phyloP scores from a whole-genome alignment of 2,113 vertebrate species.

The Solea senegalensis region DNA sequence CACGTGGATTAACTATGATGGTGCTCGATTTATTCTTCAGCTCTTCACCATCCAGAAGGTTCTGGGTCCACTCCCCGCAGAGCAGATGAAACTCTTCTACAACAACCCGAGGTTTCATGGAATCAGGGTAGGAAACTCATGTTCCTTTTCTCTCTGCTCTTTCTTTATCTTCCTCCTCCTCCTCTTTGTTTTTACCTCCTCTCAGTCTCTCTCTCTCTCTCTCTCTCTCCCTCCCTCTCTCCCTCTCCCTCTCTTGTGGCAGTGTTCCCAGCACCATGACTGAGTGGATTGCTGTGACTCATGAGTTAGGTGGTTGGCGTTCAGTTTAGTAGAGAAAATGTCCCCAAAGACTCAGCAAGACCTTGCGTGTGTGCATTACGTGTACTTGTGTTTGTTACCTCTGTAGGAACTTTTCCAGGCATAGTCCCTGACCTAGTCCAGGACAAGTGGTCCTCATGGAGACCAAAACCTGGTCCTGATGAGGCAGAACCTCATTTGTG shows the following conservation, averaged over 20 bases:
- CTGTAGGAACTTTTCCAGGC: too few species aligned
- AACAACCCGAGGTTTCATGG: slow-evolving; percentile 98
- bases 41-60: slow-evolving; percentile 99
- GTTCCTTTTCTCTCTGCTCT: background rate
- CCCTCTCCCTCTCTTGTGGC: slow-evolving; percentile 44
- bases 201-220: slow-evolving; percentile 27
- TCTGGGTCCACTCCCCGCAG: slow-evolving; percentile 92
- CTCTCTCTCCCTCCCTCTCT: slow-evolving; percentile 22
- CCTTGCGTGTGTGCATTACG: slow-evolving; percentile 19
- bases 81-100: slow-evolving; percentile 99
- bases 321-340: slow-evolving; percentile 71
- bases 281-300: slow-evolving; percentile 76
- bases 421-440: too few species aligned
- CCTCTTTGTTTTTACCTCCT: slow-evolving; percentile 25
- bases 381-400: slow-evolving; percentile 6
- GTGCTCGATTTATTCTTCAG: slow-evolving; percentile 62
- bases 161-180: background rate
- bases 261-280: slow-evolving; percentile 75
- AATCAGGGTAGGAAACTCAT: slow-evolving; percentile 84
- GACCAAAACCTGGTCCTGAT: too few species aligned
- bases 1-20: background rate
- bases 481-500: too few species aligned
- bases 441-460: too few species aligned
- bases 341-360: slow-evolving; percentile 59
- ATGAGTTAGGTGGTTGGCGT: slow-evolving; percentile 75